Conservation (phyloP, 2,113 vertebrate genomes). For the Actenoides lindsayi region DNA sequence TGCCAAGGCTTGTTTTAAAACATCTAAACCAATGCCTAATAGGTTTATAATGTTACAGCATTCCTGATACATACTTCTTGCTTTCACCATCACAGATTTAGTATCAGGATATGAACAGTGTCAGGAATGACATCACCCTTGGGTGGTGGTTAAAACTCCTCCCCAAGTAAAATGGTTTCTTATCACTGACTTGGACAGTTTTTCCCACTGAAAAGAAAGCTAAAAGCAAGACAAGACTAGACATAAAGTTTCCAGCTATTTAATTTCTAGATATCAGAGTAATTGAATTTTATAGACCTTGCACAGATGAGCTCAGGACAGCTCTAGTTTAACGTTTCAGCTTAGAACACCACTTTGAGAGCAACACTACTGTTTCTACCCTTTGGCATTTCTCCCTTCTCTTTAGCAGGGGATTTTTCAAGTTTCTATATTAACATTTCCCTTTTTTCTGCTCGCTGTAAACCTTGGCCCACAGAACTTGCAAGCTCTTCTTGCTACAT, state of each 20-base stretch:
- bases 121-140: slow-evolving; percentile 41
- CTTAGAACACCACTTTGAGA: slow-evolving; percentile 11
- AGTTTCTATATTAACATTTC: slow-evolving; percentile 45
- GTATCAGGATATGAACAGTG: slow-evolving; percentile 27
- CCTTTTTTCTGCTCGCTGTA: neutral
- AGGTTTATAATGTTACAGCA: neutral
- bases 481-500: neutral
- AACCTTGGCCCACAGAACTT: slow-evolving; percentile 14
- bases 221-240: slow-evolving; percentile 60
- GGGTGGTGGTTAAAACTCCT: slow-evolving; percentile 52
- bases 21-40: neutral
- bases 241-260: slow-evolving; percentile 27
- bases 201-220: slow-evolving; percentile 29
- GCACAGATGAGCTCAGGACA: slow-evolving; percentile 38
- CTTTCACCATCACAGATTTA: neutral
- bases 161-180: slow-evolving; percentile 61
- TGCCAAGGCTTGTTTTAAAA: slow-evolving; percentile 44
- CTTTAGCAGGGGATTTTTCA: slow-evolving; percentile 58
- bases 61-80: neutral
- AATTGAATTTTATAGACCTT: slow-evolving; percentile 44
- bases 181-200: slow-evolving; percentile 51
- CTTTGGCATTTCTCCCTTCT: slow-evolving; percentile 43
- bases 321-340: neutral
- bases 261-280: slow-evolving; percentile 29
- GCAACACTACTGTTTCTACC: slow-evolving; percentile 18